These are phyloP conservation scores for Danionella cerebrum DNA, from an alignment of 2,113 vertebrate species.

Conservation along the genomic window DNA sequence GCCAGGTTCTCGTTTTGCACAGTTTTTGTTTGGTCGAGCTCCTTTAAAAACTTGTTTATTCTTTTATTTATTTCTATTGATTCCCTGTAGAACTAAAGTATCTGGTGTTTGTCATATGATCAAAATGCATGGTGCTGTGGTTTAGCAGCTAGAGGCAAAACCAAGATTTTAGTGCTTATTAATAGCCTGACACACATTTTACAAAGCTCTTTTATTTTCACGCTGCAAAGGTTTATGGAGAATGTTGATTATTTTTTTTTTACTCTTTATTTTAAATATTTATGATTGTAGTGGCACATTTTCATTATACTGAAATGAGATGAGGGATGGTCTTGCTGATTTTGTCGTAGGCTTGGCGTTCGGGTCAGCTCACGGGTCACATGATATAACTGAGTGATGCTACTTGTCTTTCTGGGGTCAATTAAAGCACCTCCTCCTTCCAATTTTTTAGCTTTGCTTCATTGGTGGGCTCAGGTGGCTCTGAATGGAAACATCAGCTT, in stretches of 20 bases:
- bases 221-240: not conserved
- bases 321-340: not conserved
- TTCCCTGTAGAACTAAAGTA: not conserved
- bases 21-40: too few relatives aligned
- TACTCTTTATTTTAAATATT: too few relatives aligned
- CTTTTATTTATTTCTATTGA: not conserved
- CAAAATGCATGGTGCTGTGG: not conserved
- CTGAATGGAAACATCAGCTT: slow-evolving; percentile 3
- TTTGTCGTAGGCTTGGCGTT: not conserved
- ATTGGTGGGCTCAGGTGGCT: slow-evolving; percentile 20
- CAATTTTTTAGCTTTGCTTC: not conserved
- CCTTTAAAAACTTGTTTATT: too few relatives aligned
- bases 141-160: not conserved
- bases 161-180: not conserved
- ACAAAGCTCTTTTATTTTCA: slow-evolving; percentile 14
- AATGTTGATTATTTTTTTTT: too few relatives aligned
- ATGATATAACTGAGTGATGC: not conserved
- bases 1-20: too few relatives aligned
- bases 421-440: not conserved
- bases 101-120: not conserved
- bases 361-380: not conserved
- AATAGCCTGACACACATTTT: not conserved
- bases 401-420: not conserved
- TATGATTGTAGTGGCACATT: too few relatives aligned
- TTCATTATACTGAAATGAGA: too few relatives aligned